Evolutionary conservation across 1,140 invertebrate genomes (phyloP).

Genomic region (Ptiloglossa arizonensis): DNA sequence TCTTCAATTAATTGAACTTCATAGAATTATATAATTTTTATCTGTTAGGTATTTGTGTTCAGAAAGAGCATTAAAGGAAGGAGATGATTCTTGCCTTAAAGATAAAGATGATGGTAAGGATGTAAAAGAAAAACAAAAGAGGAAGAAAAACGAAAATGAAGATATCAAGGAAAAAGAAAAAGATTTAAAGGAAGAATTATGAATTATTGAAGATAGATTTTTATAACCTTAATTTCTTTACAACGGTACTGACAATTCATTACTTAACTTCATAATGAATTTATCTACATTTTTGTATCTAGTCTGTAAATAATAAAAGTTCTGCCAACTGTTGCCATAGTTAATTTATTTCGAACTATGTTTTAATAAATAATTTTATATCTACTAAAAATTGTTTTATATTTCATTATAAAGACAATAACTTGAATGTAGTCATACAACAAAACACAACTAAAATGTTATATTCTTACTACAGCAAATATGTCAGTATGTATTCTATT

Average conservation of each 20-base stretch:
- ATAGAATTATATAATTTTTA: conserved; percentile 12
- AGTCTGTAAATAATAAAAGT: conserved; percentile 48
- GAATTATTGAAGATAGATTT: conserved; percentile 20
- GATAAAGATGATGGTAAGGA: conserved; percentile 81
- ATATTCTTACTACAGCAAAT: conserved; percentile 1
- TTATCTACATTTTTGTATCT: conserved; percentile 20
- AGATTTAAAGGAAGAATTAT: conserved; percentile 24
- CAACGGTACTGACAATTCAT: background rate
- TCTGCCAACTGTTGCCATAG: conserved; percentile 6
- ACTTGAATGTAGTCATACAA: conserved; percentile 23
- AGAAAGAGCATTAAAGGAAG: conserved; percentile 84
- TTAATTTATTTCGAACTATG: conserved; percentile 12
- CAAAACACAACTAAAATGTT: background rate
- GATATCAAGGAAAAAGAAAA: conserved; percentile 14
- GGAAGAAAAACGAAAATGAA: conserved; percentile 61
- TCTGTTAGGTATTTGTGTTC: conserved; percentile 85
- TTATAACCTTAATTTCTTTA: background rate
- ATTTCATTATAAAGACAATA: background rate
- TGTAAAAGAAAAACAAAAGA: conserved; percentile 72
- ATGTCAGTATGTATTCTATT: conserved; percentile 29
- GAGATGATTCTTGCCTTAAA: conserved; percentile 87
- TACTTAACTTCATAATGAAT: background rate
- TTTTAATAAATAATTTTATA: conserved; percentile 51
- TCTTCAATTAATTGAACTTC: background rate
- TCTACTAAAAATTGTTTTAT: conserved; percentile 7